These are phyloP conservation scores for Pocillopora grandis DNA, from an alignment of 92 coral and sea anemone genomes.

Conservation along the genomic window DNA sequence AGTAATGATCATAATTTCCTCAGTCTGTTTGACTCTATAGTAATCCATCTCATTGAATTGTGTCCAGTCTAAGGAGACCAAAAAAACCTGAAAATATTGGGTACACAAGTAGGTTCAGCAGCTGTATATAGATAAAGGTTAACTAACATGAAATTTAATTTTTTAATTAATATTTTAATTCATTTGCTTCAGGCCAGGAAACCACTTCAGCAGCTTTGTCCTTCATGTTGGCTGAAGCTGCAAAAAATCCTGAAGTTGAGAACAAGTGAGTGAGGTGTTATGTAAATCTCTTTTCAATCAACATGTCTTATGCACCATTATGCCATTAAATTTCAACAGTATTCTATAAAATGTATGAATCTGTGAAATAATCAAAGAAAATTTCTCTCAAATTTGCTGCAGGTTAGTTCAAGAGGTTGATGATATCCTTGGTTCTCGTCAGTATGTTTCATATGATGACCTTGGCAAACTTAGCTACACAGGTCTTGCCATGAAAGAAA, in stretches of 20 bases:
- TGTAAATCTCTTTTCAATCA: too few species aligned
- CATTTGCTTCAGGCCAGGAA: constrained; percentile 59
- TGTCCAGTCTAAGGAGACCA: too few species aligned
- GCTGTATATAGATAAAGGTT: too few species aligned
- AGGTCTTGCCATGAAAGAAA: constrained; percentile 68
- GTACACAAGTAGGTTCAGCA: too few species aligned
- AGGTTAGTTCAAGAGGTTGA: constrained; percentile 71
- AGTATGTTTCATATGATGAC: constrained; percentile 54
- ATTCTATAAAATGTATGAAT: too few species aligned
- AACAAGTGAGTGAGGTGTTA: constrained; percentile 43
- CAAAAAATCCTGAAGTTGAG: constrained; percentile 64
- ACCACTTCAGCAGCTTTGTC: constrained; percentile 65
- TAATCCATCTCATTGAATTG: too few species aligned
- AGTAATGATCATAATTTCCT: too few species aligned
- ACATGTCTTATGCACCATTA: too few species aligned
- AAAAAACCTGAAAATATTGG: too few species aligned
- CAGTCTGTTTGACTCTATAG: too few species aligned
- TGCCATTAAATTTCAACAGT: too few species aligned
- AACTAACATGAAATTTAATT: too few species aligned
- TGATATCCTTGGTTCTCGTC: constrained; percentile 50
- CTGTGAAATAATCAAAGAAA: background rate
- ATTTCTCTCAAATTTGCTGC: background rate
- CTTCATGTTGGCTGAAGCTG: constrained; percentile 53
- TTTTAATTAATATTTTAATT: background rate
- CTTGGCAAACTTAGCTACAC: constrained; percentile 54